Conservation (phyloP, 1,140 invertebrate genomes). For the Palaemon carinicauda region DNA sequence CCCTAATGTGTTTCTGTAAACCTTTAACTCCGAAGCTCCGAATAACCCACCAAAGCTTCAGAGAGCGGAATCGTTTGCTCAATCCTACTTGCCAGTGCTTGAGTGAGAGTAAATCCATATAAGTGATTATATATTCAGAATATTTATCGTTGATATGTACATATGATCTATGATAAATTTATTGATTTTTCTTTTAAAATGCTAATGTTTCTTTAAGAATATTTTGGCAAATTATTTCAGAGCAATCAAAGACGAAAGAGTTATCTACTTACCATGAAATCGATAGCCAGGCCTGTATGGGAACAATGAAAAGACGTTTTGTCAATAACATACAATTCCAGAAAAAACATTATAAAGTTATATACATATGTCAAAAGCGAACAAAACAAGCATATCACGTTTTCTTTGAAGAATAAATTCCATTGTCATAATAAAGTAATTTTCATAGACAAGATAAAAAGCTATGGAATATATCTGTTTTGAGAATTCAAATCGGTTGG, state of each 20-base stretch:
- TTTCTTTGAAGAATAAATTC: no score
- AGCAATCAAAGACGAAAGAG: no score
- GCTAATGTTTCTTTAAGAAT: no score
- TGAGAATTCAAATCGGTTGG: background rate
- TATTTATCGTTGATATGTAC: no score
- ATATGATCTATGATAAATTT: no score
- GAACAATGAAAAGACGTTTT: background rate
- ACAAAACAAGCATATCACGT: no score
- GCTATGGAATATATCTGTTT: no score
- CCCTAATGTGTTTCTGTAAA: slow-evolving; percentile 80
- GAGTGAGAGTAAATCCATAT: background rate
- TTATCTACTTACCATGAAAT: slow-evolving; percentile 47
- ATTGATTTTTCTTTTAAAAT: no score
- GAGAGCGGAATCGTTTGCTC: slow-evolving; percentile 85
- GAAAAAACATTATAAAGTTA: background rate
- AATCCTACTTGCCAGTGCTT: slow-evolving; percentile 95
- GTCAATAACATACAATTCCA: background rate
- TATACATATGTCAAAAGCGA: no score
- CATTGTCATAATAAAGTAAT: no score
- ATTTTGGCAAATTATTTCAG: no score
- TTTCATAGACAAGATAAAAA: no score
- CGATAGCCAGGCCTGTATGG: slow-evolving; percentile 37
- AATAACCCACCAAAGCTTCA: slow-evolving; percentile 95
- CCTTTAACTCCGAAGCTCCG: slow-evolving; percentile 83
- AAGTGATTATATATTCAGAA: background rate